These are phyloP conservation scores for Phortica magna DNA, from an alignment of 2,888 invertebrate genomes.

Conservation along the genomic window DNA sequence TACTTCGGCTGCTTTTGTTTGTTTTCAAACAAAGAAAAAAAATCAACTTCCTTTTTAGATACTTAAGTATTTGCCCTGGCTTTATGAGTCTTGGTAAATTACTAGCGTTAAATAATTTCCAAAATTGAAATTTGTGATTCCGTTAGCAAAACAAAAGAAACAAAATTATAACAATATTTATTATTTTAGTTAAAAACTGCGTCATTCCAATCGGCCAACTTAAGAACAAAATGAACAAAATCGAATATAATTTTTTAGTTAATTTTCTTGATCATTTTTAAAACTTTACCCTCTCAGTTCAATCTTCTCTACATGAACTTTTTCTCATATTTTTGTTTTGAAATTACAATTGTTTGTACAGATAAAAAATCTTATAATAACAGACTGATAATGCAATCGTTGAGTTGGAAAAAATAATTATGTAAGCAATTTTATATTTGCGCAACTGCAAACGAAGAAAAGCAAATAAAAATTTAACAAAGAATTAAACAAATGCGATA, in stretches of 20 bases:
- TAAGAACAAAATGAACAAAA: slow-evolving; percentile 57
- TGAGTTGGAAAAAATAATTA: slow-evolving; percentile 46
- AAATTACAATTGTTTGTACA: slow-evolving; percentile 19
- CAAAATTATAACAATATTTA: background rate
- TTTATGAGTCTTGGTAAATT: too few relatives aligned
- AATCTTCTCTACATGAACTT: slow-evolving; percentile 51
- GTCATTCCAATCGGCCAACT: slow-evolving; percentile 59
- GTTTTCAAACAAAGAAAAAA: slow-evolving; percentile 27
- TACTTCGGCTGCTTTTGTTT: slow-evolving; percentile 29
- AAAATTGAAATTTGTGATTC: too few relatives aligned
- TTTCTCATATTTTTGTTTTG: slow-evolving; percentile 40
- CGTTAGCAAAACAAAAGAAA: too few relatives aligned
- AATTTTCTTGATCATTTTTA: slow-evolving; percentile 33
- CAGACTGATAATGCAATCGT: slow-evolving; percentile 67
- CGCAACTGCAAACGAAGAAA: slow-evolving; percentile 53
- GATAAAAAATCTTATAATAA: slow-evolving; percentile 39
- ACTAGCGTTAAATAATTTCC: background rate
- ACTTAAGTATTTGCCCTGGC: background rate
- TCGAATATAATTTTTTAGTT: slow-evolving; percentile 44
- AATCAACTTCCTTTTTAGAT: background rate
- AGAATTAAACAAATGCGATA: slow-evolving; percentile 44
- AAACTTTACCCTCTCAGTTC: slow-evolving; percentile 43
- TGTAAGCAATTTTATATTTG: slow-evolving; percentile 45
- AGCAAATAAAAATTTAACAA: slow-evolving; percentile 44
- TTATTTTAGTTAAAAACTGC: background rate